These are phyloP conservation scores for Stomatorhinus walkeri DNA, from an alignment of 2,797 vertebrate species.

Conservation along the genomic window DNA sequence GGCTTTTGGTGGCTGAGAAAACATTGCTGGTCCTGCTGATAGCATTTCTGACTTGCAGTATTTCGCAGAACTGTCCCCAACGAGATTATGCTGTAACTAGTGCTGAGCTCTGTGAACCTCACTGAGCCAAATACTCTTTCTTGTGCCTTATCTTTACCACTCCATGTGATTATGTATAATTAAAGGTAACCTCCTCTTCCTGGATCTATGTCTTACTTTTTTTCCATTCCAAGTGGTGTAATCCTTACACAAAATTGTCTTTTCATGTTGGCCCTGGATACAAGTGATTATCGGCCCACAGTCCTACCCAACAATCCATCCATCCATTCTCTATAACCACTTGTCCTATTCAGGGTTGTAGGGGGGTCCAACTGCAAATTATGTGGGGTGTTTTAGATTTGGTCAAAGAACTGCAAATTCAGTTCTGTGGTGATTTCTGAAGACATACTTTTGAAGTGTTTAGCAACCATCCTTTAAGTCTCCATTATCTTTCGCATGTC, in stretches of 20 bases:
- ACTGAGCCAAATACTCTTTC: not conserved
- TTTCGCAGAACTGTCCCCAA: not conserved
- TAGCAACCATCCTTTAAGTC: not conserved
- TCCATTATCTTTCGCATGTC: not conserved
- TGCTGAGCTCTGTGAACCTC: not conserved
- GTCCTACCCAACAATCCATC: not conserved
- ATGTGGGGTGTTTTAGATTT: not conserved
- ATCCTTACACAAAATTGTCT: not conserved
- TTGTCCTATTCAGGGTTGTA: not conserved
- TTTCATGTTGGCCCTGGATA: not conserved
- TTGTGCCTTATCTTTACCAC: not conserved
- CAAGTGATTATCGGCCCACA: not conserved
- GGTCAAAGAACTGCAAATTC: not conserved
- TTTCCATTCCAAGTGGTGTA: not conserved
- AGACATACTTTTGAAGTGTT: not conserved
- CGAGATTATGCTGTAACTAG: not conserved
- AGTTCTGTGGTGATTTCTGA: not conserved
- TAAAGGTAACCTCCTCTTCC: not conserved
- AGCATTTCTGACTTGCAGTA: not conserved
- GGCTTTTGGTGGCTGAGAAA: not conserved
- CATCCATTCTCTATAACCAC: not conserved
- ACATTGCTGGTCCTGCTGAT: not conserved
- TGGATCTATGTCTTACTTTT: not conserved
- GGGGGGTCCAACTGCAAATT: not conserved
- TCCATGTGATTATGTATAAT: not conserved